Evolutionary conservation across 1,140 invertebrate genomes (phyloP).

Genomic region (Drosophila ohnishii): DNA sequence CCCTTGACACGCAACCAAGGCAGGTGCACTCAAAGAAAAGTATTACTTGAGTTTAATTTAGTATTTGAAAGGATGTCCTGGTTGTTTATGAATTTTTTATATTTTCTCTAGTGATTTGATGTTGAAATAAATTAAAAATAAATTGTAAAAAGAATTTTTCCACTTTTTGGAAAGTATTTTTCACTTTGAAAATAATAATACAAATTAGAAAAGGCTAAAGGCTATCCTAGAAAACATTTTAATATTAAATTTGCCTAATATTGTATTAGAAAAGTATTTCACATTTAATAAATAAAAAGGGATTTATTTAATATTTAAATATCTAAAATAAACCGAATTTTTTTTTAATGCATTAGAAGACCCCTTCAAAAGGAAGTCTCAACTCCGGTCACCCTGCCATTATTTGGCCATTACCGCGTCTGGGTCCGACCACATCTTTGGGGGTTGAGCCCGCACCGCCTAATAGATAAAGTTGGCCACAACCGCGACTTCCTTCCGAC

Average conservation of each 20-base stretch:
- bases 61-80: no score
- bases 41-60: not conserved
- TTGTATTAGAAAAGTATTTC: not conserved
- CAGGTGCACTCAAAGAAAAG: constrained; percentile 14
- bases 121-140: no score
- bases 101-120: no score
- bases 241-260: not conserved
- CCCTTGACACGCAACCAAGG: constrained; percentile 53
- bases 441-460: constrained; percentile 22
- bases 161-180: not conserved
- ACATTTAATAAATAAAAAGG: not conserved
- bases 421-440: constrained; percentile 17
- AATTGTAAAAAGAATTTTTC: no score
- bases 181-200: not conserved
- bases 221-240: not conserved
- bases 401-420: constrained; percentile 69
- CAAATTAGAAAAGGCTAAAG: not conserved
- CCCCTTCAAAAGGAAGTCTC: constrained; percentile 10
- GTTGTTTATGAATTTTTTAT: no score
- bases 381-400: constrained; percentile 31
- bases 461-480: constrained; percentile 48
- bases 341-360: not conserved
- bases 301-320: not conserved
- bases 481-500: constrained; percentile 25
- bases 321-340: no score